Evolutionary conservation across 2,888 invertebrate genomes (phyloP).

Genomic region (Fragum whitleyi): DNA sequence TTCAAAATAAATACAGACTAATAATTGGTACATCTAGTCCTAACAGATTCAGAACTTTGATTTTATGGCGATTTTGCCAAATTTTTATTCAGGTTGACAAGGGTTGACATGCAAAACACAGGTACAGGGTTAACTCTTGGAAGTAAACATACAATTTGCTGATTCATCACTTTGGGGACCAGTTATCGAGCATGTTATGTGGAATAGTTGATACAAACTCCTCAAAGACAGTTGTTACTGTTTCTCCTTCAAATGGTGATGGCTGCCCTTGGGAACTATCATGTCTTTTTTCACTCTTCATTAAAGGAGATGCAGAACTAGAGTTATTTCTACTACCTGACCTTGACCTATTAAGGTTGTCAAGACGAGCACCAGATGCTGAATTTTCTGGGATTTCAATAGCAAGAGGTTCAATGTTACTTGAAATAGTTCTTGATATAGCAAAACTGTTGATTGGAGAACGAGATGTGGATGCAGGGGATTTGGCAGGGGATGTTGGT

Average conservation of each 20-base stretch:
- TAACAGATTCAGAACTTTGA: no score
- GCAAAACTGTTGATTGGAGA: background rate
- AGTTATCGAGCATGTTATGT: slow-evolving; percentile 14
- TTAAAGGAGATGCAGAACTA: slow-evolving; percentile 25
- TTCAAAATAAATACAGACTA: no score
- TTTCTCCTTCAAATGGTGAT: slow-evolving; percentile 54
- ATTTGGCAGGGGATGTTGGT: background rate
- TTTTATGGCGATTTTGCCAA: no score
- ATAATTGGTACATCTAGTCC: no score
- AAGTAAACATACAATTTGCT: background rate
- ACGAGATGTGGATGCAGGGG: background rate
- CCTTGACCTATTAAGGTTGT: slow-evolving; percentile 13
- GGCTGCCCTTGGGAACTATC: slow-evolving; percentile 3
- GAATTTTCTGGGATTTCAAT: slow-evolving; percentile 44
- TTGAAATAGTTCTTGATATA: background rate
- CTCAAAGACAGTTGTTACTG: slow-evolving; percentile 59
- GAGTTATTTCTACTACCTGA: slow-evolving; percentile 10
- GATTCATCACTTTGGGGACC: background rate
- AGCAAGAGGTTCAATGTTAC: slow-evolving; percentile 12
- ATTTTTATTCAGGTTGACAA: no score
- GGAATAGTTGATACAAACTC: slow-evolving; percentile 60
- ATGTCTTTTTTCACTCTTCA: slow-evolving; percentile 40
- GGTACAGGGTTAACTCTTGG: background rate
- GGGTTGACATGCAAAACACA: no score
- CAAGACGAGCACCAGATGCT: background rate